Conservation (phyloP, 2,113 vertebrate species). For the Typhlomys cinereus region DNA sequence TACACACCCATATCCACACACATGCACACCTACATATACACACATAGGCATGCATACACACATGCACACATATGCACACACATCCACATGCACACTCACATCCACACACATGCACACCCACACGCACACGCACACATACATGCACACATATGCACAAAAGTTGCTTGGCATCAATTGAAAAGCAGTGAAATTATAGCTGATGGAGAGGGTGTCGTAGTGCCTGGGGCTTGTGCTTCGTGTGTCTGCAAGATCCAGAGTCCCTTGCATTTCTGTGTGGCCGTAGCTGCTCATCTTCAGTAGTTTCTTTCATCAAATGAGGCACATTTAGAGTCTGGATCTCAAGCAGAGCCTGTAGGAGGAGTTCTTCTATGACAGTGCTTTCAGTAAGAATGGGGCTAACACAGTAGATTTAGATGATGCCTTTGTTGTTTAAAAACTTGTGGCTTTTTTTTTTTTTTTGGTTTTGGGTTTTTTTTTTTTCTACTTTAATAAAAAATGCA, state of each 20-base stretch:
- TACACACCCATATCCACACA: too few species aligned
- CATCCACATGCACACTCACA: neutral
- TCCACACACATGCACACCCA: too few species aligned
- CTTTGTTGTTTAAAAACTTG: neutral
- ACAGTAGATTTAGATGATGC: constrained; percentile 15
- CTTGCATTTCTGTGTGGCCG: neutral
- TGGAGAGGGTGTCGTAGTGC: too few species aligned
- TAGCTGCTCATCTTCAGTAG: neutral
- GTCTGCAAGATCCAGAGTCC: neutral
- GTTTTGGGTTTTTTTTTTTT: neutral
- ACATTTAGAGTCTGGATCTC: neutral
- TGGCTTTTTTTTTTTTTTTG: neutral
- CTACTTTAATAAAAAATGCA: constrained; percentile 44
- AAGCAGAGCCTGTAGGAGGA: neutral
- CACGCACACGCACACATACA: too few species aligned
- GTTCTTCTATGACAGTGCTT: constrained; percentile 1
- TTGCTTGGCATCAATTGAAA: too few species aligned
- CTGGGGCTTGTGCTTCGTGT: too few species aligned
- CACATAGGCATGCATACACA: too few species aligned
- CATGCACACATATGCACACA: neutral
- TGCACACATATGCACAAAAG: too few species aligned
- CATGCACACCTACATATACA: too few species aligned
- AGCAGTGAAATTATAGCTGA: neutral
- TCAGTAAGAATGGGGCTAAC: constrained; percentile 5
- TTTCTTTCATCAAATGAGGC: neutral